Percentiles rank a stretch among this genome's conserved stretches.
These are phyloP conservation scores for Sphyrna mokarran DNA, from an alignment of 2,113 vertebrate species.

Conservation along the genomic window DNA sequence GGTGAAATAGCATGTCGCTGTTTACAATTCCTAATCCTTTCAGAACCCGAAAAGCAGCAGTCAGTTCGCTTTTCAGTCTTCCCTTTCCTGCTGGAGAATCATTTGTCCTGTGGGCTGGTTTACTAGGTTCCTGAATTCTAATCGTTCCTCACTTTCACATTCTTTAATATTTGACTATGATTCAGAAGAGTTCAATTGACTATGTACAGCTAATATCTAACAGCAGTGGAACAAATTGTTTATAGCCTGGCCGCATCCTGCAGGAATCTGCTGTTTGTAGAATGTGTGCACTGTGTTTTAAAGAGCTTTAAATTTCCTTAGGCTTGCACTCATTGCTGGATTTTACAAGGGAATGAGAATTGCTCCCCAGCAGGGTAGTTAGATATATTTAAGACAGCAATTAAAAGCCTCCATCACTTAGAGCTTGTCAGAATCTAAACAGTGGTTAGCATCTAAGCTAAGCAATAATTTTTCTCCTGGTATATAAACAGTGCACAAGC, in stretches of 20 bases:
- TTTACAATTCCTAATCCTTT: neutral
- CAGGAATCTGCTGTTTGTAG: neutral
- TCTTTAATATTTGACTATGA: neutral
- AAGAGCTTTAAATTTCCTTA: slow-evolving; percentile 25
- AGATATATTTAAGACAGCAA: neutral
- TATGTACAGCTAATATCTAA: neutral
- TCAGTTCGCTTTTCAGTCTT: neutral
- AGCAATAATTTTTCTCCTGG: neutral
- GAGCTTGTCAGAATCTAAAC: neutral
- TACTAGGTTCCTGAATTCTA: neutral
- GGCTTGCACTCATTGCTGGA: neutral
- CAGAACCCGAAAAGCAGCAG: neutral
- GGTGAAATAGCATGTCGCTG: neutral
- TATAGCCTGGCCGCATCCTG: neutral
- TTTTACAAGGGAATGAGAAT: slow-evolving; percentile 31
- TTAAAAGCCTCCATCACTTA: neutral
- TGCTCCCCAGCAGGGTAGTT: slow-evolving; percentile 11
- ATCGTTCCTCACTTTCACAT: neutral
- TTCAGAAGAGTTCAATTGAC: neutral
- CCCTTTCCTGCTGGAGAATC: neutral
- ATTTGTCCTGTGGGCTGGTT: neutral
- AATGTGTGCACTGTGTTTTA: slow-evolving; percentile 2
- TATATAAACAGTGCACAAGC: neutral
- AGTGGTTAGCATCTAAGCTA: neutral
- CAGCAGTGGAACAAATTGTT: slow-evolving; percentile 22